Evolutionary conservation across 1,140 invertebrate genomes (phyloP).

Genomic region (Apis dorsata): DNA sequence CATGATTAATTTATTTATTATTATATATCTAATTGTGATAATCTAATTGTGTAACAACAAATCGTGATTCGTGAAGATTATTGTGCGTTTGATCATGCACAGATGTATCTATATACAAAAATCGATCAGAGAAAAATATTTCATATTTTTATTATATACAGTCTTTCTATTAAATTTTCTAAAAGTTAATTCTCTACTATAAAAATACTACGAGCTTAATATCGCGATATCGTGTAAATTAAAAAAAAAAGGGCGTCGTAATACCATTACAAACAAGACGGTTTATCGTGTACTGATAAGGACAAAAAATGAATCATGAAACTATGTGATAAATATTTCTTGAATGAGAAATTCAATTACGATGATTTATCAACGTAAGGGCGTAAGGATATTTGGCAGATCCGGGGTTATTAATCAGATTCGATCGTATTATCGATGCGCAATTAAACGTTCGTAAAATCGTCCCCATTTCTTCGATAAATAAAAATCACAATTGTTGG

Average conservation of each 20-base stretch:
- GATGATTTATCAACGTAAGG: constrained; percentile 12
- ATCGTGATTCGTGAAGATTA: background rate
- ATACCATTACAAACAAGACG: constrained; percentile 61
- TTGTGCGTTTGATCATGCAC: no score
- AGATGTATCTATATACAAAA: no score
- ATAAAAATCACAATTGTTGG: background rate
- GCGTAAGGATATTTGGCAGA: background rate
- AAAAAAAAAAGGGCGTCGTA: constrained; percentile 45
- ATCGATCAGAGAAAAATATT: no score
- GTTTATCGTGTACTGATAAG: constrained; percentile 61
- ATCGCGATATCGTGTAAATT: constrained; percentile 6
- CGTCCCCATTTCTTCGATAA: background rate
- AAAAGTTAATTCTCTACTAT: background rate
- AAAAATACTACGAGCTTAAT: constrained; percentile 6
- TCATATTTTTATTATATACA: no score
- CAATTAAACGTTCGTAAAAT: background rate
- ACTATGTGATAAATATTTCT: constrained; percentile 45
- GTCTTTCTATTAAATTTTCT: no score
- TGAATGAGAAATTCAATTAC: constrained; percentile 55
- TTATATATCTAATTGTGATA: background rate
- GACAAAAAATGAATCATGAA: constrained; percentile 63
- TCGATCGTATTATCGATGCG: background rate
- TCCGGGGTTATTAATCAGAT: background rate
- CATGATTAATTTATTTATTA: no score
- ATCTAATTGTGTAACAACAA: background rate